Evolutionary conservation across 92 coral and sea anemone species (phyloP).

Genomic region (Siderastrea radians): DNA sequence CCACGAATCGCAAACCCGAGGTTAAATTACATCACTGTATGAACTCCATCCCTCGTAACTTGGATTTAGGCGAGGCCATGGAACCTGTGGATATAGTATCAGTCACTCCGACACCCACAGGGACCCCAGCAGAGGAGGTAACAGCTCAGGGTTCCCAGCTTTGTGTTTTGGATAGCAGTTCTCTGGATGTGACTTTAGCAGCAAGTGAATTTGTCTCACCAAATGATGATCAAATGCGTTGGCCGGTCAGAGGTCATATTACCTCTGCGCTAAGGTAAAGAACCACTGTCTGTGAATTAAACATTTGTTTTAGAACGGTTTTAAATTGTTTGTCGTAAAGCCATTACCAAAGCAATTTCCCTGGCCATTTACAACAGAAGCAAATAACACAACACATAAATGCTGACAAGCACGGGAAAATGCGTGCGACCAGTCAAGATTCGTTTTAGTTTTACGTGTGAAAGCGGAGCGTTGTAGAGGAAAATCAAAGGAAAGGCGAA

Average conservation of each 20-base stretch:
- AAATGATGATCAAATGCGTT: slow-evolving; percentile 22
- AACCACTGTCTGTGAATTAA: background rate
- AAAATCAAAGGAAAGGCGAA: no score
- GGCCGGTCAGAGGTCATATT: slow-evolving; percentile 41
- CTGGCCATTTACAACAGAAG: no score
- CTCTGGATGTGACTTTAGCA: slow-evolving; percentile 60
- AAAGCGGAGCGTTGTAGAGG: no score
- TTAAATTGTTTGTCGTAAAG: background rate
- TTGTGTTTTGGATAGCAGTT: slow-evolving; percentile 25
- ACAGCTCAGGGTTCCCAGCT: slow-evolving; percentile 35
- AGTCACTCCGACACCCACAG: slow-evolving; percentile 70
- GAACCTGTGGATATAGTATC: slow-evolving; percentile 93
- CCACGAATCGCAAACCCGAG: slow-evolving; percentile 63
- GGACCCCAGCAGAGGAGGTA: slow-evolving; percentile 59
- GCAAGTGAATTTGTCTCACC: slow-evolving; percentile 63
- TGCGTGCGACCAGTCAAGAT: no score
- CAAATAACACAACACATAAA: no score
- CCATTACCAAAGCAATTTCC: no score
- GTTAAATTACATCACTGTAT: slow-evolving; percentile 77
- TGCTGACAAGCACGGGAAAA: no score
- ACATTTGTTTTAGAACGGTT: background rate
- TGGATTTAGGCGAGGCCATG: slow-evolving; percentile 79
- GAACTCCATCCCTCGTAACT: slow-evolving; percentile 87
- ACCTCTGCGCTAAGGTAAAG: slow-evolving; percentile 66
- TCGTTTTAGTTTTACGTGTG: no score